Evolutionary conservation across 30 jellyfish, hydroid and myxozoan genomes (phyloP), one percentile per base, ranked within the genome.

Genomic region (Aurelia aurita complex sp. Pacific): DNA sequence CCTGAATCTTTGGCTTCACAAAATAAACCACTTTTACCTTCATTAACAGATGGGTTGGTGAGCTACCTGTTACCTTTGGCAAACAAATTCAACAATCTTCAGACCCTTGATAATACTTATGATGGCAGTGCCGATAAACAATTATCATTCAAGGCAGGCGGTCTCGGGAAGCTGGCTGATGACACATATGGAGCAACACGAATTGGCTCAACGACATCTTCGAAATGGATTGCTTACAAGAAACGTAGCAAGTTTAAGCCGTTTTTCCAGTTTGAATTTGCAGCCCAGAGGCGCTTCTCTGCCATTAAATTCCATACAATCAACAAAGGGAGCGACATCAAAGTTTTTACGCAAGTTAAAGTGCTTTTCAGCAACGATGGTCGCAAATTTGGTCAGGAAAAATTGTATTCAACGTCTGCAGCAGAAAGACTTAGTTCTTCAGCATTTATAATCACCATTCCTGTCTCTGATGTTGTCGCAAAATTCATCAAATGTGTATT

Each of bases 151-250:
- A 73, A 67, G 17, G 93, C 89, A 8, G 81, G 81, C 8, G 97
- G 97, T 32, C 85, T 92, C 36, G 98, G 98, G n/a, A 86, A 92
- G 66, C 88, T 92, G 33, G 86, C 91, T 18, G 98, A 92, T 72
- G 98, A 86, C 55, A 88, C 53, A 2, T 92, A 92, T 74, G 96
- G 96, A 1, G 60, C 67, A 1, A 66, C 77, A 17, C 38, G 15
- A 6, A 8, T 78, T 12, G 89, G 43, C 5, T 33, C 59, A 1
- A 63, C 69, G 18, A 12, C 65, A 8, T 64, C 66, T n/a, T 67
- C 96, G 0, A 67, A 87, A 11, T 92, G 98, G 98, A 83, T 92
- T 33, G 98, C 95, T 12, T 92, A 73, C 68, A 73, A 76, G 80
- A 76, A 62, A 29, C 46, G 81, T 5, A 64, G 50, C 55, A 76